A percentile compares a stretch with the other conserved stretches of the same genome.
Conservation (phyloP, 2,113 vertebrate species). For the Pangasianodon hypophthalmus region DNA sequence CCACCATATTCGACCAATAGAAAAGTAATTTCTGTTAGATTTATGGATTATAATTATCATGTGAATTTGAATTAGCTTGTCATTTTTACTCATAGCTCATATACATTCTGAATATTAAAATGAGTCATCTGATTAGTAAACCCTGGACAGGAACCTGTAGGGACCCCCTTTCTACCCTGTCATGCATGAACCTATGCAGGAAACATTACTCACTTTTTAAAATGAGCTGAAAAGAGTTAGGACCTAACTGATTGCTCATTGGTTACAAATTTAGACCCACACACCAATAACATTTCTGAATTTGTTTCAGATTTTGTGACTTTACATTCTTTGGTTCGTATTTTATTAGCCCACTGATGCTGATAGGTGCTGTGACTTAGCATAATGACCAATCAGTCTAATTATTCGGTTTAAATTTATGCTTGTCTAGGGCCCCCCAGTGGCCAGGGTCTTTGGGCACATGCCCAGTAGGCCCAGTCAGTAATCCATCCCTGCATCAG, state of each 20-base stretch:
- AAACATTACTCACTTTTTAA: neutral
- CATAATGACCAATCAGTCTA: neutral
- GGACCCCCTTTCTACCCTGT: neutral
- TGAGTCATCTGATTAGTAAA: conserved; percentile 10
- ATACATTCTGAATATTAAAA: neutral
- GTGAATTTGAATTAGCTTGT: neutral
- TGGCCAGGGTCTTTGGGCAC: neutral
- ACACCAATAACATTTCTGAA: too few relatives aligned
- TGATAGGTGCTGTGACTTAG: neutral
- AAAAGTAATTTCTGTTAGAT: neutral
- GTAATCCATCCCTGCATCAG: neutral
- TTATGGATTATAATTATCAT: neutral
- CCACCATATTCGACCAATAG: neutral
- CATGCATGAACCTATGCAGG: neutral
- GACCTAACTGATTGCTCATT: neutral
- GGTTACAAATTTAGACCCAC: neutral
- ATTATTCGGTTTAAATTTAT: neutral
- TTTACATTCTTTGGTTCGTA: neutral
- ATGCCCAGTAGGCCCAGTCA: neutral
- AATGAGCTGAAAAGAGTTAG: neutral
- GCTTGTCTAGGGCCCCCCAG: neutral
- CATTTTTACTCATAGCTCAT: neutral
- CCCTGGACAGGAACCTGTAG: neutral
- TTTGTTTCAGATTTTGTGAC: neutral
- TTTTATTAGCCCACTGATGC: neutral